A percentile compares a stretch with the other conserved stretches of the same genome.
Evolutionary conservation across 2,888 invertebrate species (phyloP).

Genomic region (Agapostemon virescens): DNA sequence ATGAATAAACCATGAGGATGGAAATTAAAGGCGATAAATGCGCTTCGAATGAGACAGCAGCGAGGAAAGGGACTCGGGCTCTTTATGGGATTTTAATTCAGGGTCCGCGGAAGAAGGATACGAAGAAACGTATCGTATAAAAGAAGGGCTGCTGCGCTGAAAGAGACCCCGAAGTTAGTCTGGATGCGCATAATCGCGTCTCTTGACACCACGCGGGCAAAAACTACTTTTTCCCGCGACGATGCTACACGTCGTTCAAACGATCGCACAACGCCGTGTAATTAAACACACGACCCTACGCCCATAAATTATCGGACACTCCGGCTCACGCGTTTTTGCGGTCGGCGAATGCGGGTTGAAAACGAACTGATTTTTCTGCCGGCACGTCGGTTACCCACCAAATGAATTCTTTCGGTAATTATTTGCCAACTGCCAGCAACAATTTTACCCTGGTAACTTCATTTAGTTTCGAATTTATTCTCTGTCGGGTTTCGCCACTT

Average conservation of each 20-base stretch:
- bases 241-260: constrained; percentile 26
- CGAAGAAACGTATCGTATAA: constrained; percentile 44
- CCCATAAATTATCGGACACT: neutral
- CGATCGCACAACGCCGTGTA: constrained; percentile 30
- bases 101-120: constrained; percentile 55
- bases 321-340: neutral
- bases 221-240: neutral
- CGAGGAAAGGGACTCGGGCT: constrained; percentile 65
- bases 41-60: constrained; percentile 73
- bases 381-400: neutral
- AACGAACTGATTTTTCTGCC: neutral
- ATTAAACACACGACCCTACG: constrained; percentile 31
- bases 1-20: constrained; percentile 79
- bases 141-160: constrained; percentile 6
- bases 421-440: too few species aligned
- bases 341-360: neutral
- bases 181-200: constrained; percentile 44
- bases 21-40: constrained; percentile 79
- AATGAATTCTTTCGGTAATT: neutral
- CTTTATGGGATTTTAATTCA: constrained; percentile 78
- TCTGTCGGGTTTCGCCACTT: too few species aligned
- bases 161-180: constrained; percentile 32
- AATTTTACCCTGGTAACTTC: too few species aligned
- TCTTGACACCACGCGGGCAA: neutral
- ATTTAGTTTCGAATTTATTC: too few species aligned